Conservation (phyloP, 2,888 invertebrate genomes). For the Drosophila picticornis region DNA sequence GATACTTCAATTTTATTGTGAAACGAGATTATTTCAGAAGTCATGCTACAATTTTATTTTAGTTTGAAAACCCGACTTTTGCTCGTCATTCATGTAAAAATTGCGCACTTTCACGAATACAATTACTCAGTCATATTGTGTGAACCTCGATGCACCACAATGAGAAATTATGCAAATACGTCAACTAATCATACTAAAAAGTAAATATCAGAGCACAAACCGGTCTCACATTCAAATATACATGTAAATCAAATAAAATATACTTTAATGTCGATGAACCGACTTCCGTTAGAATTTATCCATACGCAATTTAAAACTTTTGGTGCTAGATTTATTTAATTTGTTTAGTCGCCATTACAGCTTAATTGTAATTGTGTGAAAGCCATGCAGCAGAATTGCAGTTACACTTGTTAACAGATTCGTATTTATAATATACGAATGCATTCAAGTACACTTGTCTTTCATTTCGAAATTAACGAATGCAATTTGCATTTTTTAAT, state of each 20-base stretch:
- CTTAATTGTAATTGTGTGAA: slow-evolving; percentile 13
- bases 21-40: not conserved
- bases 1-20: not conserved
- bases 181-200: slow-evolving; percentile 13
- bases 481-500: slow-evolving; percentile 61
- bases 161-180: slow-evolving; percentile 7
- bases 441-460: not conserved
- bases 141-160: slow-evolving; percentile 31
- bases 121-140: slow-evolving; percentile 11
- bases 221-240: slow-evolving; percentile 6
- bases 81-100: not conserved
- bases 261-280: slow-evolving; percentile 48
- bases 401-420: slow-evolving; percentile 6
- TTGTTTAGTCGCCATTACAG: slow-evolving; percentile 4
- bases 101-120: not conserved
- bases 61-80: not conserved
- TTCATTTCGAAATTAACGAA: slow-evolving; percentile 19
- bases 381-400: slow-evolving; percentile 5
- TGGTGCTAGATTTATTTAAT: slow-evolving; percentile 6
- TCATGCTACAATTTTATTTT: not conserved
- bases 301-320: slow-evolving; percentile 9
- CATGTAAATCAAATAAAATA: not conserved
- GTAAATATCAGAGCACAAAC: slow-evolving; percentile 19
- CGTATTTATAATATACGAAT: not conserved
- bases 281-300: slow-evolving; percentile 41